Base-by-base conservation (phyloP, 2,888 invertebrate species). In the Trachelus stipa region DNA sequence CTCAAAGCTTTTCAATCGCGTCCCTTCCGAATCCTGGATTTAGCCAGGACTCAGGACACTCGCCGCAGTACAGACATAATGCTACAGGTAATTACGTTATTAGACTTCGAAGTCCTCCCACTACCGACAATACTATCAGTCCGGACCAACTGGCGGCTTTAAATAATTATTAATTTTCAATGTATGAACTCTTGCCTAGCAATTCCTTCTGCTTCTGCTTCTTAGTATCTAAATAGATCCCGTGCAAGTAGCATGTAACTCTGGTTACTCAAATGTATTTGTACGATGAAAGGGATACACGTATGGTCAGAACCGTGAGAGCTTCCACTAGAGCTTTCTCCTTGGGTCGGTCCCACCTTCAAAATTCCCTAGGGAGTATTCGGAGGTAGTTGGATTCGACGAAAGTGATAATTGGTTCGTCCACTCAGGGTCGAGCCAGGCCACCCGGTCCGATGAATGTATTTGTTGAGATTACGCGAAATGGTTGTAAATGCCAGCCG, bases 391-490 rank as follows among this genome's bases (percentile, higher is more conserved):
- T 40, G 40, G 40, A 40, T 40, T 40, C 40, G 15, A 69, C n/a
- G 12, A 69, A 33, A 80, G 82, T 82, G 86, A 88, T 89, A 89
- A 90, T 89, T 89, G 88, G 87, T 86, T 86, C 84, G 85, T 86
- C 85, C 87, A 88, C 86, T 88, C 85, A 84, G 83, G 83, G 83
- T 77, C 82, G 81, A 40, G 40, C 15, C 15, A 40, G 40, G 83
- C 82, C 79, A 84, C 82, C 83, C 80, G 81, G 81, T 76, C 81
- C 86, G 87, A 89, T 88, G 89, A 88, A 89, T 90, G 90, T 88
- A 89, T 90, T 90, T 87, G 88, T 88, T 87, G 89, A 90, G 90
- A 90, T 90, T 90, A 89, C 90, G 89, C 88, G 86, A 88, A 90
- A 90, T 89, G 88, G 88, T 89, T 89, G 89, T 90, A 90, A 90